Conservation (phyloP, 2,888 invertebrate genomes). For the Autographa pulchrina region DNA sequence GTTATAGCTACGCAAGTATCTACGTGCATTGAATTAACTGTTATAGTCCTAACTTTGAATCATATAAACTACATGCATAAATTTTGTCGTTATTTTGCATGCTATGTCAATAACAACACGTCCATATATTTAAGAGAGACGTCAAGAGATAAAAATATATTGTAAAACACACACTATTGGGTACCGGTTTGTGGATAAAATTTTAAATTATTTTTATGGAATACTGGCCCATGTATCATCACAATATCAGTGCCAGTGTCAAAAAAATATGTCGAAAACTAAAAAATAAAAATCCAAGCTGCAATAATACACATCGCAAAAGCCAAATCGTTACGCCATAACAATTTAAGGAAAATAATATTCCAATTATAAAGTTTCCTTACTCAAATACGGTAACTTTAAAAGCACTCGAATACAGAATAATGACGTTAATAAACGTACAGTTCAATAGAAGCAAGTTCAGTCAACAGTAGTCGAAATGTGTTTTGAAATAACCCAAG, state of each 20-base stretch:
- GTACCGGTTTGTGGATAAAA: neutral
- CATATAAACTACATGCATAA: too few species aligned
- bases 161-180: constrained; percentile 1
- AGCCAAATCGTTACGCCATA: constrained; percentile 10
- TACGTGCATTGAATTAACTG: constrained; percentile 26
- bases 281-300: neutral
- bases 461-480: constrained; percentile 36
- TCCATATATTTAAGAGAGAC: neutral
- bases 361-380: constrained; percentile 17
- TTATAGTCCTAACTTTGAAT: too few species aligned
- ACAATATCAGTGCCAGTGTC: neutral
- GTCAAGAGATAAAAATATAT: neutral
- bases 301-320: constrained; percentile 8
- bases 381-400: constrained; percentile 12
- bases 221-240: neutral
- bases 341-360: constrained; percentile 10
- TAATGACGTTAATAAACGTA: constrained; percentile 37
- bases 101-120: neutral
- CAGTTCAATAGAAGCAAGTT: constrained; percentile 40
- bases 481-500: constrained; percentile 43
- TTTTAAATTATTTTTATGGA: neutral
- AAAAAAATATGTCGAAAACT: neutral
- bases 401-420: constrained; percentile 26
- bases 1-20: constrained; percentile 34
- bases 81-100: too few species aligned